These are phyloP conservation scores for Bradypus variegatus DNA, from an alignment of 2,797 vertebrate genomes.

Conservation along the genomic window DNA sequence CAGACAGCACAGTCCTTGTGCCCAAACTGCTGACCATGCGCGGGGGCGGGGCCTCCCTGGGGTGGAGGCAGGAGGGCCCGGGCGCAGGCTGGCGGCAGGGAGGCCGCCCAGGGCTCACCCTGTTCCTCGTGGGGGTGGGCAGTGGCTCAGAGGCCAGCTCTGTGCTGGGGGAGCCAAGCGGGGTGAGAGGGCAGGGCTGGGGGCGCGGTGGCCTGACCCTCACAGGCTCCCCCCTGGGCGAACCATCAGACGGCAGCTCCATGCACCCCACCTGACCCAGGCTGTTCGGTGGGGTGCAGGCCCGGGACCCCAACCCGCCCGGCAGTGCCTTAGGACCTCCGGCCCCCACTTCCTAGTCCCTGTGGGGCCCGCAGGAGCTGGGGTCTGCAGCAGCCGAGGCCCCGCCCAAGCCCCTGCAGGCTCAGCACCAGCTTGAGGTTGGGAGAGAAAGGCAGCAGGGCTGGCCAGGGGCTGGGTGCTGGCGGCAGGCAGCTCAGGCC, in stretches of 20 bases:
- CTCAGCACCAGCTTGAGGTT: not conserved
- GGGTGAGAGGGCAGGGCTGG: not conserved
- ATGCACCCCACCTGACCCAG: no score
- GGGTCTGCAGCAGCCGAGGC: no score
- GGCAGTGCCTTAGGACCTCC: fast-evolving
- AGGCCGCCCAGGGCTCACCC: no score
- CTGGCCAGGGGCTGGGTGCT: no score
- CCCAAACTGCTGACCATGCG: not conserved
- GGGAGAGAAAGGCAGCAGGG: no score
- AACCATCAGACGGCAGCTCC: no score
- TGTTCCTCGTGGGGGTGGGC: not conserved
- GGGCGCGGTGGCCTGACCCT: no score
- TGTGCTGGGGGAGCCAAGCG: not conserved
- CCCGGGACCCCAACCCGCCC: no score
- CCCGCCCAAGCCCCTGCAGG: no score
- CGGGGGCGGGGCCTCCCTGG: not conserved
- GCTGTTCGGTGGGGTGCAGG: no score
- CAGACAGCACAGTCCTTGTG: not conserved
- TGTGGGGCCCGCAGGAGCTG: not conserved
- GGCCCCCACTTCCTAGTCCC: not conserved
- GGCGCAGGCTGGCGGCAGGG: not conserved
- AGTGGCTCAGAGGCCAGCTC: not conserved
- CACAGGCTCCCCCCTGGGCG: no score
- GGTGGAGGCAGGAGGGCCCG: not conserved
- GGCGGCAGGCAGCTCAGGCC: no score